A percentile compares a stretch with the other conserved stretches of the same genome.
Evolutionary conservation across 1,140 invertebrate genomes (phyloP).

Genomic region (Ostrea edulis): DNA sequence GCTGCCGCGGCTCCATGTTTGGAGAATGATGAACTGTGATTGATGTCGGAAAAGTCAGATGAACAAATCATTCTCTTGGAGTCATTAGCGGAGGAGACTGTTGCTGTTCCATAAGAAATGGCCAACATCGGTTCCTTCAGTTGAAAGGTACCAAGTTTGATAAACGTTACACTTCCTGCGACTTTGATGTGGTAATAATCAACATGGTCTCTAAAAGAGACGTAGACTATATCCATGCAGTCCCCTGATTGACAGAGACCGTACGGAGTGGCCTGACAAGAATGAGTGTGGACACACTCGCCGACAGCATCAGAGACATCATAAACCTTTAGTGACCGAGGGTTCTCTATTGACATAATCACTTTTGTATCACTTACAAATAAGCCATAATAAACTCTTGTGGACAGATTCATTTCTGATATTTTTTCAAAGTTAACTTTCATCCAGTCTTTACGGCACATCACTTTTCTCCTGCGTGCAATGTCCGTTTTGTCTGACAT

Average conservation of each 20-base stretch:
- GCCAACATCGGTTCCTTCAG: too few relatives aligned
- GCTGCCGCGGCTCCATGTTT: fast-evolving
- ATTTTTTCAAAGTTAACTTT: neutral
- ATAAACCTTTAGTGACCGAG: too few relatives aligned
- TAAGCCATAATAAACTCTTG: neutral
- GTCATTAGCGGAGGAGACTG: neutral
- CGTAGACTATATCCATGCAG: neutral
- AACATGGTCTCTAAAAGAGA: neutral
- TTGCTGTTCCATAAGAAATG: neutral
- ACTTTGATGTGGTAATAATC: neutral
- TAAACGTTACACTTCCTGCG: neutral
- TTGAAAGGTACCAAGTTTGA: too few relatives aligned
- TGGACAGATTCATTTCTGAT: neutral
- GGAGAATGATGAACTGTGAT: neutral
- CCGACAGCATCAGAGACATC: too few relatives aligned
- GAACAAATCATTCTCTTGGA: neutral
- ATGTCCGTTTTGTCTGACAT: neutral
- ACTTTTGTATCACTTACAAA: neutral
- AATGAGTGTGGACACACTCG: too few relatives aligned
- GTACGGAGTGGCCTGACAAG: too few relatives aligned
- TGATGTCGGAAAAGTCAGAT: neutral
- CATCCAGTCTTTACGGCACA: neutral
- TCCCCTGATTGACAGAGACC: neutral
- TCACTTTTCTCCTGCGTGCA: neutral
- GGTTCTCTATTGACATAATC: neutral